phyloP scores from a whole-genome alignment of 2,888 invertebrate genomes.

The Drosophila suboccidentalis region DNA sequence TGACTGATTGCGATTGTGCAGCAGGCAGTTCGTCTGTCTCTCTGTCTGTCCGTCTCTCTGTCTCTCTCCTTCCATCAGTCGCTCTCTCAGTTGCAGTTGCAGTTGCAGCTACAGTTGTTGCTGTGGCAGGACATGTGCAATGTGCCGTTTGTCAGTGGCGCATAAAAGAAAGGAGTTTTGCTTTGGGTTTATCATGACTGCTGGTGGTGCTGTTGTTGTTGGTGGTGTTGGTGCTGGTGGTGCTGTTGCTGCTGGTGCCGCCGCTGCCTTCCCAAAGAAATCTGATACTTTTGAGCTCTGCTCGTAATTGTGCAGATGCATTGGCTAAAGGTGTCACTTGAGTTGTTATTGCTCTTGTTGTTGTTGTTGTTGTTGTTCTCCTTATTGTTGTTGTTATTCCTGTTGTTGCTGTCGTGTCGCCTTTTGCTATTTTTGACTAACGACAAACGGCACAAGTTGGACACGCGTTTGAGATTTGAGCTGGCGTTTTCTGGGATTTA shows the following conservation, averaged over 20 bases:
- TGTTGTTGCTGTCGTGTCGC: constrained; percentile 49
- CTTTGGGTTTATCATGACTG: constrained; percentile 49
- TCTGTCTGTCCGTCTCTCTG: constrained; percentile 4
- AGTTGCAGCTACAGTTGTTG: no score
- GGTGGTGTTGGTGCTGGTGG: constrained; percentile 33
- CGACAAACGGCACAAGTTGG: constrained; percentile 72
- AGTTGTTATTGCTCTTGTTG: constrained; percentile 50
- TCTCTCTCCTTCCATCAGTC: constrained; percentile 26
- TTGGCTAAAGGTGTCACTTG: constrained; percentile 78
- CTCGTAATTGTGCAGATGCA: constrained; percentile 81
- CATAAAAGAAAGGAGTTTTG: constrained; percentile 80
- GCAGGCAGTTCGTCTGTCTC: constrained; percentile 50
- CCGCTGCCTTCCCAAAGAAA: constrained; percentile 70
- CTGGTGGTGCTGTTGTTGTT: constrained; percentile 36
- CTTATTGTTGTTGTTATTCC: constrained; percentile 31
- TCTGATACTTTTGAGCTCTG: constrained; percentile 70
- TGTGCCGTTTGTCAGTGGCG: constrained; percentile 82
- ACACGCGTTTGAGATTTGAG: constrained; percentile 71
- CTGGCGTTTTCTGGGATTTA: constrained; percentile 9
- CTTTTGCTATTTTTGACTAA: constrained; percentile 69
- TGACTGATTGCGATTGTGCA: constrained; percentile 78
- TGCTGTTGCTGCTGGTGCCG: constrained; percentile 20
- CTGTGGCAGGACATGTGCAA: constrained; percentile 75
- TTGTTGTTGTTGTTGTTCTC: constrained; percentile 29
- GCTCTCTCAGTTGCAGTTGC: constrained; percentile 27